Evolutionary conservation across 2,888 invertebrate species (phyloP).

Genomic region (Clistopyga incitator): DNA sequence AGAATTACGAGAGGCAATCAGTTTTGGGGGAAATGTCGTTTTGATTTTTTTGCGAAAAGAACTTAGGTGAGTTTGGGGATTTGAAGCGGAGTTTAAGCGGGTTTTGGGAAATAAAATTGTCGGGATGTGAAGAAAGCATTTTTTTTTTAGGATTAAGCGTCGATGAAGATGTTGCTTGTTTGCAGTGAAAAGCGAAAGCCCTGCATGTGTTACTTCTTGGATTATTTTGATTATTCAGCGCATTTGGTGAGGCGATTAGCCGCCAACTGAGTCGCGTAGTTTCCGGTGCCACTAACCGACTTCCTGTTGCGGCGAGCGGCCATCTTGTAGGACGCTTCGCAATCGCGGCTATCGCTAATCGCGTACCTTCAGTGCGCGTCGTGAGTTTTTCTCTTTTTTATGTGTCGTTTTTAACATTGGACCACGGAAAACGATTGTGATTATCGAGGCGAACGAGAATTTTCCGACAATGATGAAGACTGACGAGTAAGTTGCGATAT

Average conservation of each 20-base stretch:
- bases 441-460: conserved; percentile 38
- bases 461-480: conserved; percentile 71
- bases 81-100: no score
- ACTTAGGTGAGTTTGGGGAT: not conserved
- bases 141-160: not conserved
- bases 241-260: not conserved
- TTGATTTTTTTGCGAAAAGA: not conserved
- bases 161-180: not conserved
- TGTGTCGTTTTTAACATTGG: conserved; percentile 56
- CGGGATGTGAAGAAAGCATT: no score
- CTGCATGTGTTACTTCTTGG: not conserved
- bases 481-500: conserved; percentile 76
- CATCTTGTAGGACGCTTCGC: conserved; percentile 79
- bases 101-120: no score
- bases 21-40: not conserved
- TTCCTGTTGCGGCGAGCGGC: conserved; percentile 67
- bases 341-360: conserved; percentile 67
- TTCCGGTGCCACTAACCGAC: conserved; percentile 70
- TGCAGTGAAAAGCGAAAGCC: not conserved
- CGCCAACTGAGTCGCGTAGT: conserved; percentile 65
- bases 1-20: not conserved
- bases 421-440: conserved; percentile 33
- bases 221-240: not conserved
- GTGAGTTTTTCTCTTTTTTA: conserved; percentile 70
- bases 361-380: conserved; percentile 34